These are phyloP conservation scores for Channa striata DNA, from an alignment of 2,797 vertebrate species.

Conservation along the genomic window DNA sequence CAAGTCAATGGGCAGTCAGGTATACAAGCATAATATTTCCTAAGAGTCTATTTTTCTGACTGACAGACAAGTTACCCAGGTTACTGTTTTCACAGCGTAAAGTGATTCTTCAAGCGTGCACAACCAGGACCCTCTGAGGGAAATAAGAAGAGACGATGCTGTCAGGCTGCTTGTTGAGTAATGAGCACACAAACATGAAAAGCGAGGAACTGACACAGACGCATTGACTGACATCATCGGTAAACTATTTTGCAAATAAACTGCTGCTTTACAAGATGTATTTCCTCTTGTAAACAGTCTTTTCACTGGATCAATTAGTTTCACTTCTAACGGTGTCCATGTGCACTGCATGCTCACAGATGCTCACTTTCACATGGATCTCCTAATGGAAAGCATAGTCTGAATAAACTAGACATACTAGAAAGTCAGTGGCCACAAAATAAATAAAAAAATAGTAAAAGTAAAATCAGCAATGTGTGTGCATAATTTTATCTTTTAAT, in stretches of 20 bases:
- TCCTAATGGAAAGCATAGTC: constrained; percentile 8
- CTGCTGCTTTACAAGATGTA: constrained; percentile 11
- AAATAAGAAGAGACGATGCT: constrained; percentile 62
- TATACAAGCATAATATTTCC: constrained; percentile 90
- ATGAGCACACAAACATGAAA: constrained; percentile 60
- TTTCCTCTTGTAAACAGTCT: constrained; percentile 39
- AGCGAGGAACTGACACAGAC: constrained; percentile 39
- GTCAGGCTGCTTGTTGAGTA: constrained; percentile 67
- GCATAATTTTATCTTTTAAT: no score
- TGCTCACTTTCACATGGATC: constrained; percentile 9
- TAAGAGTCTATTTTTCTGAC: constrained; percentile 88
- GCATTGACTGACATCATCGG: constrained; percentile 40
- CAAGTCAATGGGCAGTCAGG: constrained; percentile 87
- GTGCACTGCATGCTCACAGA: constrained; percentile 31
- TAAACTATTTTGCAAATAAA: constrained; percentile 36
- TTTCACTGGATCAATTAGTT: constrained; percentile 60
- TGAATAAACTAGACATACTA: constrained; percentile 19
- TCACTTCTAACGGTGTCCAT: constrained; percentile 49
- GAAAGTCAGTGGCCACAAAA: constrained; percentile 18
- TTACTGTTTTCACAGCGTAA: constrained; percentile 66
- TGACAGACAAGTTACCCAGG: constrained; percentile 87
- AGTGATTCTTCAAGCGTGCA: constrained; percentile 71
- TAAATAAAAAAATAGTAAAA: constrained; percentile 2
- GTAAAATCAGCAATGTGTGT: neutral
- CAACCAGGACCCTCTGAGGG: constrained; percentile 62